Conservation (phyloP, 2,113 vertebrate species). For the Eupsittula cactorum region DNA sequence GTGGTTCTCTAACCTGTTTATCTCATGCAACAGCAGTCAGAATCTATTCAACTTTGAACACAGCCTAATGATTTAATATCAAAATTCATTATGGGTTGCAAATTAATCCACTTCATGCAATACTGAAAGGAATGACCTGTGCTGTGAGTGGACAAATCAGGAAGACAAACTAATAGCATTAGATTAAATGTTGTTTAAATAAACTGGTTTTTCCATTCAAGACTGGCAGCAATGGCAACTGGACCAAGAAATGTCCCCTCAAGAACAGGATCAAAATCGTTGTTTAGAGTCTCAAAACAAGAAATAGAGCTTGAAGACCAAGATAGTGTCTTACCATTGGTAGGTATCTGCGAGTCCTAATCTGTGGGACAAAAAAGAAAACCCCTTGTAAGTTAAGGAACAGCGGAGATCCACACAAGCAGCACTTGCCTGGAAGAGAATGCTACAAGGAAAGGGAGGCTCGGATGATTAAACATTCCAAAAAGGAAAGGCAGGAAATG, state of each 20-base stretch:
- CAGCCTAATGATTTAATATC: neutral
- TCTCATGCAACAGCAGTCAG: neutral
- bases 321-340: constrained; percentile 84
- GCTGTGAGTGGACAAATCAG: neutral
- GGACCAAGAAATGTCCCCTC: neutral
- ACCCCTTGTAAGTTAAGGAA: neutral
- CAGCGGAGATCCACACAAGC: neutral
- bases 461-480: neutral
- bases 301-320: neutral
- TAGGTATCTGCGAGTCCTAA: constrained; percentile 83
- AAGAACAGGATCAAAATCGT: neutral
- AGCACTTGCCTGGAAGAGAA: neutral
- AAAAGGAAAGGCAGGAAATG: neutral
- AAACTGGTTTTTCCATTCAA: neutral
- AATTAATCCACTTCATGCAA: neutral
- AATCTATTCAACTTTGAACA: neutral
- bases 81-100: neutral
- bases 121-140: neutral
- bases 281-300: neutral
- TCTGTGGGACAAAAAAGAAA: constrained; percentile 76
- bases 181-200: neutral
- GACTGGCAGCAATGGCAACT: neutral
- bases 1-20: constrained; percentile 21
- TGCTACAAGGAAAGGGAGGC: neutral
- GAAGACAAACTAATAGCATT: neutral